Evolutionary conservation across 2,113 vertebrate species (phyloP).

Genomic region (Chaetops frenatus): DNA sequence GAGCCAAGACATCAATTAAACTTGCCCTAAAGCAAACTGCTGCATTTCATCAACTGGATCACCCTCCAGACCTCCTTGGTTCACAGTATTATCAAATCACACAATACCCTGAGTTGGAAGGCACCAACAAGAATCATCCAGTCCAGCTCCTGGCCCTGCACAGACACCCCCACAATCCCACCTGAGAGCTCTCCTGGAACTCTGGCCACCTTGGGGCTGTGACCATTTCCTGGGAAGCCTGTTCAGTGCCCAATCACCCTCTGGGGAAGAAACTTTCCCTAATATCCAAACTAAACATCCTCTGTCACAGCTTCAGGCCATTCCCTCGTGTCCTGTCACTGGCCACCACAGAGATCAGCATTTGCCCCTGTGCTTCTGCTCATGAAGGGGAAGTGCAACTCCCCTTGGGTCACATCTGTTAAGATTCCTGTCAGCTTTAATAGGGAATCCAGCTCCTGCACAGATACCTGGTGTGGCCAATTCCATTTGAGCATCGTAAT

Average conservation of each 20-base stretch:
- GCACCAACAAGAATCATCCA: accelerated
- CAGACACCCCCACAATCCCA: not conserved
- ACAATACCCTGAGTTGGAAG: not conserved
- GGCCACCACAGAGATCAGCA: not conserved
- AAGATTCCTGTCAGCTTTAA: not conserved
- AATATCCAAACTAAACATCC: not conserved
- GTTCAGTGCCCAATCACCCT: not conserved
- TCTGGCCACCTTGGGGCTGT: not conserved
- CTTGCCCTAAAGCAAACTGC: not conserved
- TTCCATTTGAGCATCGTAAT: not conserved
- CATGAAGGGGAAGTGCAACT: not conserved
- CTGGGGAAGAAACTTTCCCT: not conserved
- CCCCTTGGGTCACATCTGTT: not conserved
- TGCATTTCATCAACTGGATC: not conserved
- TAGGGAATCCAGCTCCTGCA: not conserved
- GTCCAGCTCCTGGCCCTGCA: not conserved
- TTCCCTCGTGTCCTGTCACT: not conserved
- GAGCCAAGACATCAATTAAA: not conserved
- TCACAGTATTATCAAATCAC: not conserved
- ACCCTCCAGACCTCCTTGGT: not conserved
- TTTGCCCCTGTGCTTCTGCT: not conserved
- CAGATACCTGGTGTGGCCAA: not conserved
- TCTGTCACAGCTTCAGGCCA: not conserved
- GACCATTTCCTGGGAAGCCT: not conserved
- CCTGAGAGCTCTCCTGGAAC: not conserved